These are phyloP conservation scores for Neosilurus hyrtlii DNA, from an alignment of 2,797 vertebrate species.

Conservation along the genomic window DNA sequence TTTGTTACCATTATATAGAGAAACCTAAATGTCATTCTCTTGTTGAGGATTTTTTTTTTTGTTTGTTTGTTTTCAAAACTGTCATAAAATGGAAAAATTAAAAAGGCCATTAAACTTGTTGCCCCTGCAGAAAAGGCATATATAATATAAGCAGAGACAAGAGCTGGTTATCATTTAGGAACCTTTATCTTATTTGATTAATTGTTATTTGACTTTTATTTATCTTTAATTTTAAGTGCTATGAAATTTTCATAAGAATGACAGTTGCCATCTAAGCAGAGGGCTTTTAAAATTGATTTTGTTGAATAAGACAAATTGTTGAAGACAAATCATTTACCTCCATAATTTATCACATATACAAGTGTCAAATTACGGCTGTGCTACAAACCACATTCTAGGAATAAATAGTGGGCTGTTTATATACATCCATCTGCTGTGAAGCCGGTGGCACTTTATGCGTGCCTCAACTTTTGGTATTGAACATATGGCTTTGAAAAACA, in stretches of 20 bases:
- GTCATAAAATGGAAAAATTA: conserved; percentile 31
- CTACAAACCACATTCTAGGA: conserved; percentile 17
- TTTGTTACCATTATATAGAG: conserved; percentile 27
- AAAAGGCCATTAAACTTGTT: conserved; percentile 28
- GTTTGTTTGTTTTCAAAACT: not conserved
- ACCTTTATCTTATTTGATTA: not conserved
- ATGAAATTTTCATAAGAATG: not conserved
- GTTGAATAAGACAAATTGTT: not conserved
- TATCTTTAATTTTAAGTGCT: not conserved
- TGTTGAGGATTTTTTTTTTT: conserved; percentile 6
- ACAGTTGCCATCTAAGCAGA: not conserved
- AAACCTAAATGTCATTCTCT: conserved; percentile 7
- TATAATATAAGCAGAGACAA: conserved; percentile 7
- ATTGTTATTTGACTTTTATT: not conserved
- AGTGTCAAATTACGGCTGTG: conserved; percentile 21
- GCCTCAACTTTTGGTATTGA: conserved; percentile 34
- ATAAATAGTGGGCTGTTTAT: conserved; percentile 31
- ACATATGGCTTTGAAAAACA: conserved; percentile 43
- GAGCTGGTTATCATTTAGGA: not conserved
- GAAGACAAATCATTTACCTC: not conserved
- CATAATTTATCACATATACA: conserved; percentile 23
- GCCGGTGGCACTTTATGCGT: conserved; percentile 40
- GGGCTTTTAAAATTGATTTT: conserved; percentile 8
- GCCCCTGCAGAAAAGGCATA: conserved; percentile 5
- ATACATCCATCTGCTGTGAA: conserved; percentile 46